Evolutionary conservation across 2,113 vertebrate genomes (phyloP).

Genomic region (Sula dactylatra): DNA sequence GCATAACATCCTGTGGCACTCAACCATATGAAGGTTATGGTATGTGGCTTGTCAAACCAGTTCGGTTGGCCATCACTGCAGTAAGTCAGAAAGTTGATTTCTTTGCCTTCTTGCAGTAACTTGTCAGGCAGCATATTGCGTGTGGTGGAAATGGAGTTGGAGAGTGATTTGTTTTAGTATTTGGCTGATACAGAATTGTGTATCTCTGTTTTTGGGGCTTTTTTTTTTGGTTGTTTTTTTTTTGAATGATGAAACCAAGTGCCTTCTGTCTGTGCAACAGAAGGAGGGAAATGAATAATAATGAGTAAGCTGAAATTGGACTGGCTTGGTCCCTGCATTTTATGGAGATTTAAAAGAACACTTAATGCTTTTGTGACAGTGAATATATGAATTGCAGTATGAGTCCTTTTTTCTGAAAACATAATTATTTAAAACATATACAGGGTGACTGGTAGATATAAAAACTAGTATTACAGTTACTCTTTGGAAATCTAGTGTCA

Average conservation of each 20-base stretch:
- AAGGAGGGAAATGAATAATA: slow-evolving; percentile 10
- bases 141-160: neutral
- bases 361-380: neutral
- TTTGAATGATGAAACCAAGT: neutral
- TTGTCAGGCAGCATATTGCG: neutral
- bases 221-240: too few species aligned
- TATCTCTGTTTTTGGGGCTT: neutral
- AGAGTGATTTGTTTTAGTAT: neutral
- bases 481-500: neutral
- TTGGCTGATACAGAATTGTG: neutral
- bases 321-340: neutral
- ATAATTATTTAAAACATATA: neutral
- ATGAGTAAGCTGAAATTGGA: neutral
- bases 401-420: neutral
- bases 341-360: neutral
- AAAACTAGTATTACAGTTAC: neutral
- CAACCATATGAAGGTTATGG: accelerated
- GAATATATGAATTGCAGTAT: neutral
- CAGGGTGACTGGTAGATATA: neutral
- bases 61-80: neutral
- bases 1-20: neutral
- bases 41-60: neutral
- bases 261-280: neutral
- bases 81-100: neutral
- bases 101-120: neutral